These are phyloP conservation scores for Poeciliopsis turneri DNA, from an alignment of 2,797 vertebrate species.

Conservation along the genomic window DNA sequence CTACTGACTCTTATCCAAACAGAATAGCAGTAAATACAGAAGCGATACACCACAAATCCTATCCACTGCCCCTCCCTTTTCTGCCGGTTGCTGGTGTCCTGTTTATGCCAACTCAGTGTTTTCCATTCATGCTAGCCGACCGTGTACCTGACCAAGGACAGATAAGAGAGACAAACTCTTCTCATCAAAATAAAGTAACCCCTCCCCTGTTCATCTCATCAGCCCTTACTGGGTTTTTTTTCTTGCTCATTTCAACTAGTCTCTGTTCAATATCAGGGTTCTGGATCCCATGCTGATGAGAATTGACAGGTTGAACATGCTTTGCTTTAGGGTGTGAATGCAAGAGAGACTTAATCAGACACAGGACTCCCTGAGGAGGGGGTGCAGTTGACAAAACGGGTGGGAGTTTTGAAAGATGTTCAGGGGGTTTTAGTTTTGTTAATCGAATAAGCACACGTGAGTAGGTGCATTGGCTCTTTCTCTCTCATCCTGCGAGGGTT, in stretches of 20 bases:
- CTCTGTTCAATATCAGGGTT: conserved; percentile 58
- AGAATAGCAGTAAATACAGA: conserved; percentile 46
- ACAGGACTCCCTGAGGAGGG: conserved; percentile 6
- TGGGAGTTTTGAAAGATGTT: conserved; percentile 27
- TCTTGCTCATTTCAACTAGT: conserved; percentile 32
- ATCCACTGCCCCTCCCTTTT: not conserved
- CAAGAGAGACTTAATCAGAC: conserved; percentile 37
- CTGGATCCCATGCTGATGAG: conserved; percentile 55
- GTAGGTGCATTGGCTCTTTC: conserved; percentile 29
- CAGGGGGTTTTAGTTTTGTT: conserved; percentile 26
- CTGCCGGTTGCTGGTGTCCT: conserved; percentile 36
- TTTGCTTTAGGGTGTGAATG: conserved; percentile 32
- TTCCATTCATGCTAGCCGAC: conserved; percentile 51
- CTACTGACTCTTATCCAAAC: conserved; percentile 24
- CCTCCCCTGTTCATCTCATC: conserved; percentile 17
- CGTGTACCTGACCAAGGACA: conserved; percentile 62
- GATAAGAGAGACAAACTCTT: conserved; percentile 61
- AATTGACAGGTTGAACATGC: conserved; percentile 61
- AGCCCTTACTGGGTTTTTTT: conserved; percentile 10
- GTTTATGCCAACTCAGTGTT: conserved; percentile 60
- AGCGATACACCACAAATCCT: conserved; percentile 4
- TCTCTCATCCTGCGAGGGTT: conserved; percentile 26
- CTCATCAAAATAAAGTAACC: conserved; percentile 46
- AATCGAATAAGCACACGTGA: conserved; percentile 24
- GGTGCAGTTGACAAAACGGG: conserved; percentile 14